Evolutionary conservation across 2,888 invertebrate species (phyloP), one percentile per base, ranked within the genome.

Genomic region (Lithophane socia): DNA sequence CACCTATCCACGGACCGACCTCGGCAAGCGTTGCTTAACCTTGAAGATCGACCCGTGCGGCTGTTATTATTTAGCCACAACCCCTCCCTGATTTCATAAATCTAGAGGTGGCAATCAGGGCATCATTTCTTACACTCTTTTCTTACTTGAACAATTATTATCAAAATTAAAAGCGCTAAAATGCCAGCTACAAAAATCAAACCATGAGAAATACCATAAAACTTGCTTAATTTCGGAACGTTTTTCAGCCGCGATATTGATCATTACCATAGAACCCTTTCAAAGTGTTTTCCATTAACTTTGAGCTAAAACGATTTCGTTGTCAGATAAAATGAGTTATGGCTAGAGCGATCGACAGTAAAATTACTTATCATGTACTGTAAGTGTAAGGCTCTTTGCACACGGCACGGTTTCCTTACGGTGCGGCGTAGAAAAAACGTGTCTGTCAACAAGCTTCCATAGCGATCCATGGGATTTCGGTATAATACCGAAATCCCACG

Each of bases 281-380:
- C 16, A 73, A 71, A 44, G 64, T 61, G 44, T 64, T 37, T 81
- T 72, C 71, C 77, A 84, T 84, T 72, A 68, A 68, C 47, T 77
- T 71, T 66, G 29, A 75, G 64, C n/a, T 83, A 49, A 69, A 84
- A 70, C 73, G 81, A 83, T 77, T 84, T 81, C 18, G 63, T 60
- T 84, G 81, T 84, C 72, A 61, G 83, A 74, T 83, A 84, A 72
- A 77, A 72, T 84, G 78, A 84, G 65, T 83, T 75, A 83, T 66
- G 24, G 61, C n/a, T 73, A 52, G 42, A 66, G 24, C 54, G 72
- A 58, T 74, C 81, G 58, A 64, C 70, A 71, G 42, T 74, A 63
- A 72, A 74, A 69, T 77, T 68, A 74, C 73, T 77, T 65, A 58
- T 73, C 80, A 73, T 21, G 63, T 52, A 47, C 42, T 77, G 47